Conservation (phyloP, 2,797 vertebrate genomes). For the Myiotriccus ornatus region DNA sequence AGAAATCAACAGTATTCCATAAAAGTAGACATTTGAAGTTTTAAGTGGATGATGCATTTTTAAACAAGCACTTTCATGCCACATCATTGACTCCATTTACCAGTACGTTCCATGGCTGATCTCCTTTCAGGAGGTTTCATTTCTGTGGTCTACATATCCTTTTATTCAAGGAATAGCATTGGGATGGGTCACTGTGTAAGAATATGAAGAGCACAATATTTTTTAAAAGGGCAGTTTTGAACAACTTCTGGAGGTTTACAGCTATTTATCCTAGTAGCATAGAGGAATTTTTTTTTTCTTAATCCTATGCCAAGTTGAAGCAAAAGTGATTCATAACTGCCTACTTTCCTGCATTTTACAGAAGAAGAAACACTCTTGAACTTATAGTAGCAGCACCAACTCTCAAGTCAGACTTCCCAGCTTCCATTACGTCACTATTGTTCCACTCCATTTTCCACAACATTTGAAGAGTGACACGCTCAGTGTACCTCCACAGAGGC, state of each 20-base stretch:
- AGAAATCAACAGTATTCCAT: not conserved
- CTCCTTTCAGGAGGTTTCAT: not conserved
- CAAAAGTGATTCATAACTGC: not conserved
- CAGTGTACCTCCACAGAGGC: not conserved
- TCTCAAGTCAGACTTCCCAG: not conserved
- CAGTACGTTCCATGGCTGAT: not conserved
- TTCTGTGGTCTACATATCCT: not conserved
- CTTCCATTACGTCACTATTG: not conserved
- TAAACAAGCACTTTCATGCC: not conserved
- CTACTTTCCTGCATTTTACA: not conserved
- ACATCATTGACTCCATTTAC: not conserved
- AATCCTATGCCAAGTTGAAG: not conserved
- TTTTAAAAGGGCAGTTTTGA: not conserved
- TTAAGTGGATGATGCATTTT: not conserved
- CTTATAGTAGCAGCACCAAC: not conserved
- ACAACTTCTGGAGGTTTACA: not conserved
- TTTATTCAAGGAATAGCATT: not conserved
- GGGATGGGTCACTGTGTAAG: not conserved
- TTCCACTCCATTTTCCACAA: not conserved
- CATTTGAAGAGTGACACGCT: not conserved
- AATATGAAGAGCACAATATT: not conserved
- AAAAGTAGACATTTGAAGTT: not conserved
- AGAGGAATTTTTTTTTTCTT: not conserved
- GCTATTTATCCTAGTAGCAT: not conserved
- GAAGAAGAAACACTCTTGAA: not conserved